These are phyloP conservation scores for Stictocephala bisonia DNA, from an alignment of 2,888 invertebrate genomes.

Conservation along the genomic window DNA sequence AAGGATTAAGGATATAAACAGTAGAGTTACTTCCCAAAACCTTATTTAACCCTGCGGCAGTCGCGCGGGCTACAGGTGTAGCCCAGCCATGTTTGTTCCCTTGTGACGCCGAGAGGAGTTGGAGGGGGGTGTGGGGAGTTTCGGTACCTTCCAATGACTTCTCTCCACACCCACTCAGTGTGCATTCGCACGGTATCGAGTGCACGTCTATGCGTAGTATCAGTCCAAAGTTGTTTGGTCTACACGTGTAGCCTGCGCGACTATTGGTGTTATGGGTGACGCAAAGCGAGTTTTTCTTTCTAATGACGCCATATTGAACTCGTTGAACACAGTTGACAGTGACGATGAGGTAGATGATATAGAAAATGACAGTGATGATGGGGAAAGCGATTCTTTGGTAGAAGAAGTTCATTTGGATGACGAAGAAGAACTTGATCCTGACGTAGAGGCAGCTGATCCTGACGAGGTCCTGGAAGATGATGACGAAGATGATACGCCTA, in stretches of 20 bases:
- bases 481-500: constrained; percentile 39
- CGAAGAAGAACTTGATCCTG: constrained; percentile 39
- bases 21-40: too few species aligned
- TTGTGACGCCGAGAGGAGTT: neutral
- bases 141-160: neutral
- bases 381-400: constrained; percentile 33
- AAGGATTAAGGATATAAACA: too few species aligned
- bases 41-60: constrained; percentile 9
- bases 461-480: neutral
- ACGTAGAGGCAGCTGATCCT: constrained; percentile 14
- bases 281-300: constrained; percentile 16
- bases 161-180: neutral
- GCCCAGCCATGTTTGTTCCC: constrained; percentile 1
- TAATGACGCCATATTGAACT: neutral
- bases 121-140: neutral
- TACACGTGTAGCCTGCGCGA: constrained; percentile 30
- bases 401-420: constrained; percentile 45
- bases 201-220: neutral
- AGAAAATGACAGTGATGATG: constrained; percentile 35
- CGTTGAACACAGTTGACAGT: neutral
- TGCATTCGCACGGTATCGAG: neutral
- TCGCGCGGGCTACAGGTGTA: constrained; percentile 9
- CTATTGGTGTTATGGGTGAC: constrained; percentile 31
- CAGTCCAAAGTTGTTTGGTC: constrained; percentile 13
- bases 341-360: constrained; percentile 33